Evolutionary conservation across 2,888 invertebrate genomes (phyloP).

Genomic region (Tipula lateralis): DNA sequence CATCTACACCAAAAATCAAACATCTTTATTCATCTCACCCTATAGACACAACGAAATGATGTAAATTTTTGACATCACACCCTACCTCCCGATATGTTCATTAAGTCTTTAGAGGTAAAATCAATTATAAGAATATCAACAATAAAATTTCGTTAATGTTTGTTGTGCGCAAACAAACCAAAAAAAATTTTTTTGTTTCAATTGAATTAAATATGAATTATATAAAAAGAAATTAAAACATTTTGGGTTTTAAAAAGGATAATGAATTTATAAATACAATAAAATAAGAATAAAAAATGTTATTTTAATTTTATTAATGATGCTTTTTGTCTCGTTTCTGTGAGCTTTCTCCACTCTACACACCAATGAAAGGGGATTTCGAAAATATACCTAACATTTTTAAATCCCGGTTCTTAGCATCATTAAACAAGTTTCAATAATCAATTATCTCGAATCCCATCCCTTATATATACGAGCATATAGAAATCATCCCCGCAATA

Average conservation of each 20-base stretch:
- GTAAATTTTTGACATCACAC: neutral
- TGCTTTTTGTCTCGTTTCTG: neutral
- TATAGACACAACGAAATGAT: neutral
- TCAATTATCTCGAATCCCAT: neutral
- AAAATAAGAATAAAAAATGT: neutral
- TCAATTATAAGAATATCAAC: neutral
- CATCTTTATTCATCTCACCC: neutral
- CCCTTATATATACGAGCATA: neutral
- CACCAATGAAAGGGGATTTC: neutral
- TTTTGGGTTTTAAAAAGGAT: neutral
- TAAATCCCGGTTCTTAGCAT: neutral
- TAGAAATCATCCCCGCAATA: neutral
- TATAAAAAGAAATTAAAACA: neutral
- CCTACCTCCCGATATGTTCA: neutral
- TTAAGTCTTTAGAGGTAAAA: neutral
- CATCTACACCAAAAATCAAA: neutral
- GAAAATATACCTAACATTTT: neutral
- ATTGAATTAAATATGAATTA: neutral
- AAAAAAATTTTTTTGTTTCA: neutral
- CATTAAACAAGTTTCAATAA: neutral
- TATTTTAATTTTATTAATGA: neutral
- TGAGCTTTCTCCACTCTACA: neutral
- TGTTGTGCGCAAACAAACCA: neutral
- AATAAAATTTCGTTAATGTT: constrained; percentile 2
- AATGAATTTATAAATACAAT: constrained; percentile 3